Evolutionary conservation across 2,888 invertebrate species (phyloP).

Genomic region (Morpho helenor): DNA sequence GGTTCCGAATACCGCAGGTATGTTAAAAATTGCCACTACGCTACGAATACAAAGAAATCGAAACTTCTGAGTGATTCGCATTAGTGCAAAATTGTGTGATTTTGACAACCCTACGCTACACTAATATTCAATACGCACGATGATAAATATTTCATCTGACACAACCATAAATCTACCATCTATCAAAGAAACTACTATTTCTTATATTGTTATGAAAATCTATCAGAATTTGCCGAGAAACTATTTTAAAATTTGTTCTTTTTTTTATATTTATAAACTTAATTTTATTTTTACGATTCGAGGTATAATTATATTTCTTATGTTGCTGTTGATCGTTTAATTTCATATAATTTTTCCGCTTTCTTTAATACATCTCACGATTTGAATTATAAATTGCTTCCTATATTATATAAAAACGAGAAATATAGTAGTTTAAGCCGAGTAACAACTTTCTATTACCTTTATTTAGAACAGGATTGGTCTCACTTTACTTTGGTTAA

Average conservation of each 20-base stretch:
- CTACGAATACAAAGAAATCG: no score
- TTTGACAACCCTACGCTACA: constrained; percentile 1
- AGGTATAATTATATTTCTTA: background rate
- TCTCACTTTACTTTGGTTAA: no score
- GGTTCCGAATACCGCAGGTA: no score
- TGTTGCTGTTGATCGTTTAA: background rate
- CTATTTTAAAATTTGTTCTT: background rate
- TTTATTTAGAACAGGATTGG: no score
- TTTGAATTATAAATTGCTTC: background rate
- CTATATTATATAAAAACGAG: background rate
- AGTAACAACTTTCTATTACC: background rate
- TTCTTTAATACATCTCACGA: background rate
- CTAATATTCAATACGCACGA: constrained; percentile 5
- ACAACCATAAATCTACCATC: constrained; percentile 11
- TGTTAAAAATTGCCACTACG: no score
- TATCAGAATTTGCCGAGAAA: background rate
- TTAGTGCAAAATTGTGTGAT: no score
- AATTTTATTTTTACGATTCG: background rate
- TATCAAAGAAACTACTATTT: constrained; percentile 2
- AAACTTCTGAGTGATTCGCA: no score
- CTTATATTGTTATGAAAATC: background rate
- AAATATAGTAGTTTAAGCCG: background rate
- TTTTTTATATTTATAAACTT: background rate
- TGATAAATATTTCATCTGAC: constrained; percentile 13
- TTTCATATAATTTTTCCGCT: background rate